Evolutionary conservation across 2,797 vertebrate species (phyloP).

Genomic region (Helostoma temminkii): DNA sequence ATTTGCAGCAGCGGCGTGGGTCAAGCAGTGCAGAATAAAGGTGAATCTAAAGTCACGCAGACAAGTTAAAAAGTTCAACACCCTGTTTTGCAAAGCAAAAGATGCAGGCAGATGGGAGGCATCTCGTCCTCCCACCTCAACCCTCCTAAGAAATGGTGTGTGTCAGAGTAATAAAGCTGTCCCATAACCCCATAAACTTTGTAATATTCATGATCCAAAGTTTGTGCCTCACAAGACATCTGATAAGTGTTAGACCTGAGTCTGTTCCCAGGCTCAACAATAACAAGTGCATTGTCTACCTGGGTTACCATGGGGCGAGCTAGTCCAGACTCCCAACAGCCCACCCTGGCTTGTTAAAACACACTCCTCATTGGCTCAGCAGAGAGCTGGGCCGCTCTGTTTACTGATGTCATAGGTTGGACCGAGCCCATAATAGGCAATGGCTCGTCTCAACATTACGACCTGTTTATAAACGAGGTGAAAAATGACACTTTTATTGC

Average conservation of each 20-base stretch:
- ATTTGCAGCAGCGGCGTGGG: slow-evolving; percentile 58
- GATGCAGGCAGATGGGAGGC: slow-evolving; percentile 58
- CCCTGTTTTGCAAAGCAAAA: slow-evolving; percentile 55
- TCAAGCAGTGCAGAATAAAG: slow-evolving; percentile 47
- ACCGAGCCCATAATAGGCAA: slow-evolving; percentile 83
- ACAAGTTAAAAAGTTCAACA: slow-evolving; percentile 66
- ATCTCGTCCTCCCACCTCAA: slow-evolving; percentile 56
- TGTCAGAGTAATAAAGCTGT: slow-evolving; percentile 82
- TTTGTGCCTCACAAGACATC: slow-evolving; percentile 74
- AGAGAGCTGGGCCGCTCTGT: slow-evolving; percentile 56
- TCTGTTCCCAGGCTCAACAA: slow-evolving; percentile 76
- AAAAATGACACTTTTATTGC: slow-evolving; percentile 82
- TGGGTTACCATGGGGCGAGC: slow-evolving; percentile 74
- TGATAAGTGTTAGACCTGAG: slow-evolving; percentile 70
- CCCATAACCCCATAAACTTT: slow-evolving; percentile 76
- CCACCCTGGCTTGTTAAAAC: slow-evolving; percentile 67
- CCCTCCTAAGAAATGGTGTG: slow-evolving; percentile 69
- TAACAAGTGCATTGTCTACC: slow-evolving; percentile 80
- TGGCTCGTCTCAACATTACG: slow-evolving; percentile 81
- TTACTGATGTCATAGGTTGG: slow-evolving; percentile 75
- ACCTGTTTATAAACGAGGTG: slow-evolving; percentile 77
- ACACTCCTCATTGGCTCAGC: slow-evolving; percentile 63
- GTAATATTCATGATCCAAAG: slow-evolving; percentile 77
- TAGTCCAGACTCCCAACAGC: slow-evolving; percentile 78
- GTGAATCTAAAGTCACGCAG: slow-evolving; percentile 67